Conservation (phyloP, 1,140 invertebrate genomes). For the Phymorhynchus buccinoides region DNA sequence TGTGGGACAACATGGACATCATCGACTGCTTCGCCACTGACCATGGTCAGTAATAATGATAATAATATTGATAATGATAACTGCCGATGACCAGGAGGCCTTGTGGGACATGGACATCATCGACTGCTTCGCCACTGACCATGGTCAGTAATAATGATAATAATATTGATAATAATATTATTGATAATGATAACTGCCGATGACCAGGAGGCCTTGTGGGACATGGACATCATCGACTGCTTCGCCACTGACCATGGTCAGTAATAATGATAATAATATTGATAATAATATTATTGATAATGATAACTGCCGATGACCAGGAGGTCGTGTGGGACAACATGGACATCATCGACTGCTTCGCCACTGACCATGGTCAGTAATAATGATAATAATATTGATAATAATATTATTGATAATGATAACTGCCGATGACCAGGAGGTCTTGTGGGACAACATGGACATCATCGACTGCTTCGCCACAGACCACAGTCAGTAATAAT, state of each 20-base stretch:
- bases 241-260: conserved; percentile 98
- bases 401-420: conserved; percentile 80
- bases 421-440: conserved; percentile 91
- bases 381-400: no score
- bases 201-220: conserved; percentile 97
- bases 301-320: conserved; percentile 91
- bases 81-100: conserved; percentile 92
- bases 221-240: conserved; percentile 95
- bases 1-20: conserved; percentile 97
- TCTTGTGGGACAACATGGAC: conserved; percentile 97
- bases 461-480: conserved; percentile 99
- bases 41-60: conserved; percentile 81
- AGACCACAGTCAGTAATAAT: conserved; percentile 85
- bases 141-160: conserved; percentile 78
- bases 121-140: conserved; percentile 99
- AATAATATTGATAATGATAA: no score
- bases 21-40: conserved; percentile 99
- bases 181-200: conserved; percentile 84
- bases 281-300: no score
- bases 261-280: not conserved
- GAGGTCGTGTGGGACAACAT: conserved; percentile 98
- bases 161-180: no score
- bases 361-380: conserved; percentile 92
- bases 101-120: conserved; percentile 97
- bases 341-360: conserved; percentile 97